Evolutionary conservation across 2,797 vertebrate species (phyloP).

Genomic region (Myioborus miniatus): DNA sequence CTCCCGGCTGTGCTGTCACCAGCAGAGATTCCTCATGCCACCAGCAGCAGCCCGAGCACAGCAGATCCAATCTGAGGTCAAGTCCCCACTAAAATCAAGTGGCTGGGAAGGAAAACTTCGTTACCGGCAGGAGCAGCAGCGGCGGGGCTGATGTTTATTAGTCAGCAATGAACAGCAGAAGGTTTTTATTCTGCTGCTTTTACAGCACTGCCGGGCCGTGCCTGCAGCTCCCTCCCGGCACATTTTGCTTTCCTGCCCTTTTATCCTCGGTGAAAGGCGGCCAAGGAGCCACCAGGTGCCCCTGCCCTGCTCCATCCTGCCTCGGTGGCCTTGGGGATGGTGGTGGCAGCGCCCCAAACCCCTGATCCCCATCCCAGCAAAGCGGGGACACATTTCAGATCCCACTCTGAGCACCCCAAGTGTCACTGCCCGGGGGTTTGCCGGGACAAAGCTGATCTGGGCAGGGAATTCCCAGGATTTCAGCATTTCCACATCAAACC

Average conservation of each 20-base stretch:
- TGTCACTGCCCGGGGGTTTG: neutral
- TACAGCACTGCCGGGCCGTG: neutral
- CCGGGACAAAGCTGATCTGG: neutral
- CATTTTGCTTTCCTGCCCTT: neutral
- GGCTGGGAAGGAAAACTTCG: slow-evolving; percentile 27
- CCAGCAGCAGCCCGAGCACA: neutral
- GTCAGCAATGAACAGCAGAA: neutral
- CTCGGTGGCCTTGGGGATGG: neutral
- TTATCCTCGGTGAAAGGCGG: fast-evolving
- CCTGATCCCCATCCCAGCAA: neutral
- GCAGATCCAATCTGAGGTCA: neutral
- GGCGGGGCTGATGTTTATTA: neutral
- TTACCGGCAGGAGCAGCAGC: neutral
- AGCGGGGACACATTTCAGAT: neutral
- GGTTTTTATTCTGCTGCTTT: neutral
- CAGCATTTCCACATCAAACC: neutral
- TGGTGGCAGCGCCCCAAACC: fast-evolving
- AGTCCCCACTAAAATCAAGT: slow-evolving; percentile 36
- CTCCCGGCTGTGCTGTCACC: neutral
- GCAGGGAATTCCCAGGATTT: neutral
- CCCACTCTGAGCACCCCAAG: neutral
- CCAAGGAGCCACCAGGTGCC: no score
- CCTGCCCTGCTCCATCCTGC: neutral
- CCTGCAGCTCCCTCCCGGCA: neutral
- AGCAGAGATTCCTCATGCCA: neutral